Conservation (phyloP, 2,888 invertebrate genomes). For the Coleophora flavipennella region DNA sequence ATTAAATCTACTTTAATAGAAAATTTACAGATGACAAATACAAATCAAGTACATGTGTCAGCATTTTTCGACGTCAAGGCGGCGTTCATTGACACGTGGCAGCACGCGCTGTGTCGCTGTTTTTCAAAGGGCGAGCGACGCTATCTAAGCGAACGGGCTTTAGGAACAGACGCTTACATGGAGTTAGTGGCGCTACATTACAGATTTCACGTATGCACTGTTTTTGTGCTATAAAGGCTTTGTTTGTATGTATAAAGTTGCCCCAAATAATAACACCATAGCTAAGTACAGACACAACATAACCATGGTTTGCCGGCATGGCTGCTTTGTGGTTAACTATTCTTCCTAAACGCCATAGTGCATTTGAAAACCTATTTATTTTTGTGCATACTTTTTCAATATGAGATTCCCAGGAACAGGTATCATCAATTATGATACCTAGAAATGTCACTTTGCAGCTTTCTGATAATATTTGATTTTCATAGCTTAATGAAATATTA, state of each 20-base stretch:
- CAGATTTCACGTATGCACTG: neutral
- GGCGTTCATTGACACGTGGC: too few species aligned
- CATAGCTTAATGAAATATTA: too few species aligned
- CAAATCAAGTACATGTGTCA: too few species aligned
- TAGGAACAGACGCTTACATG: too few species aligned
- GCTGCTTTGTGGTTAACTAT: neutral
- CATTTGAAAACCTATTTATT: slow-evolving; percentile 1
- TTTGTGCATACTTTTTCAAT: neutral
- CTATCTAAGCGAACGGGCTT: too few species aligned
- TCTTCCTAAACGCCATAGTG: neutral
- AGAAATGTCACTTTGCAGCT: neutral
- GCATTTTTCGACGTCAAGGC: too few species aligned
- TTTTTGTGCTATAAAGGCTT: neutral
- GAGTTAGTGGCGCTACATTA: too few species aligned
- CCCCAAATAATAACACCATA: slow-evolving; percentile 3
- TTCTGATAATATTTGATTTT: too few species aligned
- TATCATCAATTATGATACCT: neutral
- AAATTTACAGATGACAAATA: too few species aligned
- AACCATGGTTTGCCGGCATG: slow-evolving; percentile 1
- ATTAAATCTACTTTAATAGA: too few species aligned
- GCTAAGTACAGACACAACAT: neutral
- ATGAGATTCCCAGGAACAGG: neutral
- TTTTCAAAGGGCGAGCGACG: too few species aligned
- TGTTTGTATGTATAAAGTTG: neutral
- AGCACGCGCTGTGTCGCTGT: too few species aligned